Evolutionary conservation across 1,140 invertebrate genomes (phyloP).

Genomic region (Danaus melanippus): DNA sequence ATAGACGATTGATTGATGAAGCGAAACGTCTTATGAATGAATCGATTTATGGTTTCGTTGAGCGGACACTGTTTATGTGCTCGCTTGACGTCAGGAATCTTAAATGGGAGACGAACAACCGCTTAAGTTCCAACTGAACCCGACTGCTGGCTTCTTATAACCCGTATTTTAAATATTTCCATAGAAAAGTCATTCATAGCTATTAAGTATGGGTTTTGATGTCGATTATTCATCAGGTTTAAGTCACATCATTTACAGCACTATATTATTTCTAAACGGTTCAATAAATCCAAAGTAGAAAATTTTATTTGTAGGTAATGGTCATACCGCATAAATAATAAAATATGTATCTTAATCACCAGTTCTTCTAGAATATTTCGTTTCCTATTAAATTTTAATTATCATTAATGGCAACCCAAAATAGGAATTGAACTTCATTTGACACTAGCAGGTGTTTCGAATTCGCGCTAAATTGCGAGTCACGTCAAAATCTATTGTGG

Average conservation of each 20-base stretch:
- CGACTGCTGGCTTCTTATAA: neutral
- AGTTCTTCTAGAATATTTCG: too few species aligned
- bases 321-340: too few species aligned
- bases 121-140: conserved; percentile 19
- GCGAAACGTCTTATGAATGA: conserved; percentile 61
- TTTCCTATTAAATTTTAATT: too few species aligned
- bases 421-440: conserved; percentile 12
- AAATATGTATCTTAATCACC: too few species aligned
- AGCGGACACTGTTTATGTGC: conserved; percentile 52
- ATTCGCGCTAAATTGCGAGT: conserved; percentile 18
- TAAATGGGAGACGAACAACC: conserved; percentile 42
- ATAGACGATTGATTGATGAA: conserved; percentile 63
- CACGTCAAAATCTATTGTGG: conserved; percentile 22
- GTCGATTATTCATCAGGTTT: too few species aligned
- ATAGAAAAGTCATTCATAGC: conserved; percentile 6
- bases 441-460: conserved; percentile 26
- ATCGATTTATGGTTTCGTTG: conserved; percentile 60
- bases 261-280: too few species aligned
- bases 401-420: neutral
- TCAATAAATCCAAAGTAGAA: too few species aligned
- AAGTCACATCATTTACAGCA: too few species aligned
- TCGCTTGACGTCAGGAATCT: conserved; percentile 59
- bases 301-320: too few species aligned
- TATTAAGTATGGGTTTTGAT: too few species aligned
- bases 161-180: conserved; percentile 1